Evolutionary conservation across 2,113 vertebrate species (phyloP).

Genomic region (Nibea albiflora): DNA sequence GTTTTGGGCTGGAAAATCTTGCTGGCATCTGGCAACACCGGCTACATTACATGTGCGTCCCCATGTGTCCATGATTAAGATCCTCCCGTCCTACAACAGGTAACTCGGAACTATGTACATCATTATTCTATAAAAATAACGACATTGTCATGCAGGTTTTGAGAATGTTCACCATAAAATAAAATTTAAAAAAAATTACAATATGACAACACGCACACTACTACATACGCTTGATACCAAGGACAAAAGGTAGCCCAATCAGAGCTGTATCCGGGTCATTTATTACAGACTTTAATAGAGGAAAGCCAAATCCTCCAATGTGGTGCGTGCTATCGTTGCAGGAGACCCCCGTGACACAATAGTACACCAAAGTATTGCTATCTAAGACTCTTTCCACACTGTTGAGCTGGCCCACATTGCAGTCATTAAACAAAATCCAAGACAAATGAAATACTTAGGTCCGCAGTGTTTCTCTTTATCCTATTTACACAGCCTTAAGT

Average conservation of each 20-base stretch:
- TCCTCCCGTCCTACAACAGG: no score
- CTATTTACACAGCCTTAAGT: conserved; percentile 59
- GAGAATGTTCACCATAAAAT: no score
- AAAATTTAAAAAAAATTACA: no score
- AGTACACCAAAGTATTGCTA: conserved; percentile 12
- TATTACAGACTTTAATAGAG: not conserved
- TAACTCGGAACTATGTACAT: no score
- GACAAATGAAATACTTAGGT: conserved; percentile 56
- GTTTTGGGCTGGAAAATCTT: no score
- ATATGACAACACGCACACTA: no score
- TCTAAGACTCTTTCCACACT: conserved; percentile 21
- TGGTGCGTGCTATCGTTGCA: not conserved
- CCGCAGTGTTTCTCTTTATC: conserved; percentile 46
- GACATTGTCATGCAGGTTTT: no score
- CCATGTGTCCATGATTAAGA: no score
- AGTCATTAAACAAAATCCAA: conserved; percentile 40
- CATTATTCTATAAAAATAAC: no score
- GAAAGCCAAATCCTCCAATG: conserved; percentile 16
- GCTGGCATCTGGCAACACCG: no score
- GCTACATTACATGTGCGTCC: no score
- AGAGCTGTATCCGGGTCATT: not conserved
- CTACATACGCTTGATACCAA: no score
- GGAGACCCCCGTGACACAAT: not conserved
- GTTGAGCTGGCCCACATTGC: conserved; percentile 14
- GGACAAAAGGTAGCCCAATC: not conserved